Percentiles rank a stretch among this genome's conserved stretches.
Conservation (phyloP, 2,797 vertebrate species). For the Aphelocoma californica region DNA sequence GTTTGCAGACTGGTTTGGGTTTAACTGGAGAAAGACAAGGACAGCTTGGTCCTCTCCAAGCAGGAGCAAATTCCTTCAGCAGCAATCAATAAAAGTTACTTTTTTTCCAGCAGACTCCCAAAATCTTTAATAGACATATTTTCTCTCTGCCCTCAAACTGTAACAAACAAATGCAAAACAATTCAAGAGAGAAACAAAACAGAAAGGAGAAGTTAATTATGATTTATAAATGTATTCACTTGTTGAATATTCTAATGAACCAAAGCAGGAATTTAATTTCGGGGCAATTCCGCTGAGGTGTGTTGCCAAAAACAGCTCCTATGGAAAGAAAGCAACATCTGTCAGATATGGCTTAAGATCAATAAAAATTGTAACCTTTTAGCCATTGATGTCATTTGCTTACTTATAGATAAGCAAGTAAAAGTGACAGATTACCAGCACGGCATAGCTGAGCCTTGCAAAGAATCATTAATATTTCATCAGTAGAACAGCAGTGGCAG, state of each 20-base stretch:
- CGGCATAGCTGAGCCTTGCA: background rate
- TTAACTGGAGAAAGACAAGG: background rate
- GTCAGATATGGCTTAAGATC: slow-evolving; percentile 6
- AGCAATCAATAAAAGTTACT: background rate
- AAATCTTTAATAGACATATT: background rate
- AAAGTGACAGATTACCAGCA: background rate
- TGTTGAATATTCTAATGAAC: slow-evolving; percentile 64
- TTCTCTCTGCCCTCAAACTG: background rate
- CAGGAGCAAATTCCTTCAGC: background rate
- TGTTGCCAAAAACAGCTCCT: slow-evolving; percentile 15
- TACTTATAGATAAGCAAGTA: background rate
- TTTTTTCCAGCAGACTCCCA: background rate
- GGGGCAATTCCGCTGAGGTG: slow-evolving; percentile 10
- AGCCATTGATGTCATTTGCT: slow-evolving; percentile 30
- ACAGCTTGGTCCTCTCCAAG: background rate
- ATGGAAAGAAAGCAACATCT: slow-evolving; percentile 20
- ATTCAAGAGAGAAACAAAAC: slow-evolving; percentile 49
- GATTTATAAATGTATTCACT: slow-evolving; percentile 69
- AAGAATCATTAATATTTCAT: background rate
- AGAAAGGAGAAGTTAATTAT: slow-evolving; percentile 65
- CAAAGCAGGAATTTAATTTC: slow-evolving; percentile 64
- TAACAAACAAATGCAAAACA: slow-evolving; percentile 41
- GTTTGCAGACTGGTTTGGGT: background rate
- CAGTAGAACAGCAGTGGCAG: background rate
- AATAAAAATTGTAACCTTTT: slow-evolving; percentile 38